phyloP scores from a whole-genome alignment of 2,797 vertebrate species.

The Typhlichthys eigenmanni region DNA sequence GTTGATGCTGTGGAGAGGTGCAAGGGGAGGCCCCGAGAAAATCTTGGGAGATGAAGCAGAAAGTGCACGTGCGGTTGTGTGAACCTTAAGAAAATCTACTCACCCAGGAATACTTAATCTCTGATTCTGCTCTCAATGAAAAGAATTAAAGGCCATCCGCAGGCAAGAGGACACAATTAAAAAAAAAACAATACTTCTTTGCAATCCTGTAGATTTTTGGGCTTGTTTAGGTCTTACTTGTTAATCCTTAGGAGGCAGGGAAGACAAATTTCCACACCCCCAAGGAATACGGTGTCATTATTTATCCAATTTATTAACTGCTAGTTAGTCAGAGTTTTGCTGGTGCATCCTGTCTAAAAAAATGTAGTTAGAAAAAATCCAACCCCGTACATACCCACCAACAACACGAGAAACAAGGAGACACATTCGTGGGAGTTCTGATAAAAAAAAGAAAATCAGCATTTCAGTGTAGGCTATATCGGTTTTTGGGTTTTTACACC shows the following conservation, averaged over 20 bases:
- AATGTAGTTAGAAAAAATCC: neutral
- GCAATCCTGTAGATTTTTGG: neutral
- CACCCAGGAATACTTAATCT: constrained; percentile 20
- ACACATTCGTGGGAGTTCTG: no score
- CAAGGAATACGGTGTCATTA: neutral
- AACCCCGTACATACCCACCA: no score
- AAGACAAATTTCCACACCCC: neutral
- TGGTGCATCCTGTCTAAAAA: neutral
- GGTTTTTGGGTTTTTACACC: no score
- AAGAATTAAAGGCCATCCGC: neutral
- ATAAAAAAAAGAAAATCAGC: no score
- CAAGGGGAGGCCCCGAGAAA: constrained; percentile 37
- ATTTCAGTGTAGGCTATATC: no score
- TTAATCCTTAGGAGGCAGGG: neutral
- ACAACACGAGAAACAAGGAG: no score
- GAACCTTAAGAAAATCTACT: constrained; percentile 38
- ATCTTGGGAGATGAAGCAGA: constrained; percentile 52
- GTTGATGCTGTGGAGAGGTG: constrained; percentile 40
- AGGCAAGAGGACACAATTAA: constrained; percentile 5
- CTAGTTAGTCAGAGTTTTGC: constrained; percentile 4
- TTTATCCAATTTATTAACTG: constrained; percentile 1
- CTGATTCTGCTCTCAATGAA: neutral
- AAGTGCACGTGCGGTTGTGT: constrained; percentile 34
- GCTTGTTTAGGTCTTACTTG: neutral
- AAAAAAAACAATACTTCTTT: neutral